A percentile compares a stretch with the other conserved stretches of the same genome.
phyloP scores from a whole-genome alignment of 2,113 vertebrate species.

The Lates calcarifer region DNA sequence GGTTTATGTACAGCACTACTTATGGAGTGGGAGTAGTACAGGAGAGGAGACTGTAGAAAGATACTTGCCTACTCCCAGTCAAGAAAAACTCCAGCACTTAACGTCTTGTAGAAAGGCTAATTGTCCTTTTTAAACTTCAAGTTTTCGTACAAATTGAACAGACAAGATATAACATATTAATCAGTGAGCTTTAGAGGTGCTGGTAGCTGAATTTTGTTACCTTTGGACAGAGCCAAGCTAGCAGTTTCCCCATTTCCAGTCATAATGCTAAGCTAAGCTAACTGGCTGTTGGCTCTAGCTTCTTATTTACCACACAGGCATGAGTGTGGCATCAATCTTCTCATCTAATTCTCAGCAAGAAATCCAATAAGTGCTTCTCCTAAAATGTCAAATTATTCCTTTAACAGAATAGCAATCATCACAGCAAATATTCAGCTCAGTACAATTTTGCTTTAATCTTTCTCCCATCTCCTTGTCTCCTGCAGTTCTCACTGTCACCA shows the following conservation, averaged over 20 bases:
- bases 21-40: background rate
- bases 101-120: background rate
- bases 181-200: background rate
- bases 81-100: background rate
- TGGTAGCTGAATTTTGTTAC: background rate
- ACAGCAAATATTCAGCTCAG: background rate
- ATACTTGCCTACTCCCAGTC: background rate
- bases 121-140: background rate
- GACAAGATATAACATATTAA: background rate
- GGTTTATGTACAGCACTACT: background rate
- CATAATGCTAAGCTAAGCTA: background rate
- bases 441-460: background rate
- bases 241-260: background rate
- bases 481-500: background rate
- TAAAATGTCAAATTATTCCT: background rate
- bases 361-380: background rate
- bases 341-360: background rate
- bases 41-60: background rate
- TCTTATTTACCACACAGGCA: background rate
- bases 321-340: background rate
- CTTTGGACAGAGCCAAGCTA: background rate
- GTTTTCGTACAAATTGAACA: background rate
- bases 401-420: too few species aligned
- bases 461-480: background rate
- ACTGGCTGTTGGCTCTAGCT: background rate